Percentiles rank a stretch among this genome's conserved stretches.
Evolutionary conservation across 2,113 vertebrate genomes (phyloP).

Genomic region (Leptodactylus fuscus): DNA sequence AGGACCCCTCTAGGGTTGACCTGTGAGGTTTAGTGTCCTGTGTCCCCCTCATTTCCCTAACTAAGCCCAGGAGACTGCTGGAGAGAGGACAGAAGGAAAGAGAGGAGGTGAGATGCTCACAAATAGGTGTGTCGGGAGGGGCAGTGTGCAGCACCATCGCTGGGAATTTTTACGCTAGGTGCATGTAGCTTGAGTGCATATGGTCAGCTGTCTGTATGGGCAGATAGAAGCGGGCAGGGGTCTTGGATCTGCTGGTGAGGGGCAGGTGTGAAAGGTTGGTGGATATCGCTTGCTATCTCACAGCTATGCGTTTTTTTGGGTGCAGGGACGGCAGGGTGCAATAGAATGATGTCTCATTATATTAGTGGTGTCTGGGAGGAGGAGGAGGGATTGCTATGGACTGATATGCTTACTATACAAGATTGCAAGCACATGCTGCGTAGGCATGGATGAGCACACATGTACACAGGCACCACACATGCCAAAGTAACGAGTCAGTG

Average conservation of each 20-base stretch:
- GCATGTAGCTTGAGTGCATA: not conserved
- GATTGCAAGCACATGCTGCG: not conserved
- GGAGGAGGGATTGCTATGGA: not conserved
- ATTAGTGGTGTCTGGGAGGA: not conserved
- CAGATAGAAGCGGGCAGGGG: no score
- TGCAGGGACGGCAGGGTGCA: not conserved
- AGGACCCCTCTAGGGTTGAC: constrained; percentile 16
- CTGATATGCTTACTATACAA: constrained; percentile 27
- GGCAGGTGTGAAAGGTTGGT: no score
- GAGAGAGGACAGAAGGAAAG: constrained; percentile 44
- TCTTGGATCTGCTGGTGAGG: not conserved
- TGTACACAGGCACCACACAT: not conserved
- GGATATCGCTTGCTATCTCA: not conserved
- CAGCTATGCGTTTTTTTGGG: constrained; percentile 2
- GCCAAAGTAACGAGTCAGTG: not conserved
- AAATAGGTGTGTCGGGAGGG: constrained; percentile 36
- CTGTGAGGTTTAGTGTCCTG: not conserved
- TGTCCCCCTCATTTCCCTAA: not conserved
- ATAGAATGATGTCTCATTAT: not conserved
- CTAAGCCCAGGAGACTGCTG: not conserved
- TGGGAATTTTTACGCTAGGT: not conserved
- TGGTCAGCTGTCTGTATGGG: not conserved
- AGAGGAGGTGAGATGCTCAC: constrained; percentile 34
- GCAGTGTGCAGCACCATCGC: not conserved
- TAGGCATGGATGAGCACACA: not conserved